Conservation (phyloP, 2,797 vertebrate species). For the Cossypha heuglini region DNA sequence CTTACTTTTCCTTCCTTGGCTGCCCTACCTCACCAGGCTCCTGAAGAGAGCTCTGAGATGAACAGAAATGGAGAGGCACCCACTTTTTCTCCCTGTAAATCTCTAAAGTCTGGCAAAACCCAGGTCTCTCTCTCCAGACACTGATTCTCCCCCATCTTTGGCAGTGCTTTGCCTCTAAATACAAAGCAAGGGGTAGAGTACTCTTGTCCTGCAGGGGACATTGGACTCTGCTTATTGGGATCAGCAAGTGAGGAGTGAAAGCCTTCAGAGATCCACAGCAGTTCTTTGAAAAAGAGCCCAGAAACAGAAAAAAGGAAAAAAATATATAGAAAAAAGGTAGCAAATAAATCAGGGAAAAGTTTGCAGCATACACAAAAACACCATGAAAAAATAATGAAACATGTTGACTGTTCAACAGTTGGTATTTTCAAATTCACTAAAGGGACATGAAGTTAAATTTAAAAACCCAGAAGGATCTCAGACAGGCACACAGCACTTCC, state of each 20-base stretch:
- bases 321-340: not conserved
- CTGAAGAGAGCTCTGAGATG: not conserved
- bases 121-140: not conserved
- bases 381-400: not conserved
- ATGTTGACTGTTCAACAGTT: not conserved
- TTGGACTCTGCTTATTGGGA: fast-evolving
- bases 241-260: not conserved
- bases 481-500: fast-evolving
- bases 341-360: not conserved
- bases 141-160: not conserved
- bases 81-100: not conserved
- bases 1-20: not conserved
- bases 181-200: not conserved
- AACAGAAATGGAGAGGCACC: not conserved
- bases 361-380: not conserved
- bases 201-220: not conserved
- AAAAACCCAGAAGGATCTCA: not conserved
- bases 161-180: not conserved
- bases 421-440: not conserved
- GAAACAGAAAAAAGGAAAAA: not conserved
- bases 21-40: not conserved
- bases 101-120: not conserved
- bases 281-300: not conserved
- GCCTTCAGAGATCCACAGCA: not conserved
- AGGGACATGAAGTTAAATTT: not conserved